Percentiles rank a stretch among this genome's conserved stretches.
Evolutionary conservation across 2,888 invertebrate species (phyloP).

Genomic region (Drosophila pseudotakahashii): DNA sequence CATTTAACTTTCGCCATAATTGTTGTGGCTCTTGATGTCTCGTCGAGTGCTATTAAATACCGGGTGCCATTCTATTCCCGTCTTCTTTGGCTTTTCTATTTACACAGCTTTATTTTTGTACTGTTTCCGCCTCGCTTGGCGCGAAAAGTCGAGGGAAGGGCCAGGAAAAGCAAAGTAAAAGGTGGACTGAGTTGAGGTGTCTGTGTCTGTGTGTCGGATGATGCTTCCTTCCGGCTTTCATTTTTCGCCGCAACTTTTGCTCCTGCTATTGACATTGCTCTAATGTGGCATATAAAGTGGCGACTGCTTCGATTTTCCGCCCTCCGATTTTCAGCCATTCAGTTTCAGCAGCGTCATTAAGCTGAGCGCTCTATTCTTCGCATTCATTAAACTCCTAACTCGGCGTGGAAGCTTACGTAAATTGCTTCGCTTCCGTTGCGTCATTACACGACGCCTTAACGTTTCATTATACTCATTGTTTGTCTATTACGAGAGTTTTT

Average conservation of each 20-base stretch:
- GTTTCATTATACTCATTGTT: conserved; percentile 66
- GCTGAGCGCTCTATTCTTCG: conserved; percentile 50
- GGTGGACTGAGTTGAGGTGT: conserved; percentile 13
- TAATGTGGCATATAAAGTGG: conserved; percentile 50
- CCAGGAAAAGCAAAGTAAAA: background rate
- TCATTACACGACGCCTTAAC: conserved; percentile 60
- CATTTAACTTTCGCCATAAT: conserved; percentile 39
- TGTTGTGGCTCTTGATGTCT: conserved; percentile 37
- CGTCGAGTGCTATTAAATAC: conserved; percentile 3
- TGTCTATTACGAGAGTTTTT: conserved; percentile 64
- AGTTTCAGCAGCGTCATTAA: conserved; percentile 50
- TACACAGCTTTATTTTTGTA: conserved; percentile 60
- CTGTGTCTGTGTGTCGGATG: background rate
- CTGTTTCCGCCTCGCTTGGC: conserved; percentile 64
- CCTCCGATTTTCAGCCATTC: conserved; percentile 10
- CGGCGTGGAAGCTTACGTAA: conserved; percentile 52
- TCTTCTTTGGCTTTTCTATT: conserved; percentile 53
- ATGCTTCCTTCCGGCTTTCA: conserved; percentile 25
- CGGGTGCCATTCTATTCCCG: conserved; percentile 6
- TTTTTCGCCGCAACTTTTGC: conserved; percentile 48
- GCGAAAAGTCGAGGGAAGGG: conserved; percentile 22
- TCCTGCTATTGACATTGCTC: conserved; percentile 53
- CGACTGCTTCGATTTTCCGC: conserved; percentile 43
- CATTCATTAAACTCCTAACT: conserved; percentile 49
- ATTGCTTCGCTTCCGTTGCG: conserved; percentile 65